Evolutionary conservation across 2,888 invertebrate species (phyloP), one percentile per base, ranked within the genome.

Genomic region (Dendrolimus houi): DNA sequence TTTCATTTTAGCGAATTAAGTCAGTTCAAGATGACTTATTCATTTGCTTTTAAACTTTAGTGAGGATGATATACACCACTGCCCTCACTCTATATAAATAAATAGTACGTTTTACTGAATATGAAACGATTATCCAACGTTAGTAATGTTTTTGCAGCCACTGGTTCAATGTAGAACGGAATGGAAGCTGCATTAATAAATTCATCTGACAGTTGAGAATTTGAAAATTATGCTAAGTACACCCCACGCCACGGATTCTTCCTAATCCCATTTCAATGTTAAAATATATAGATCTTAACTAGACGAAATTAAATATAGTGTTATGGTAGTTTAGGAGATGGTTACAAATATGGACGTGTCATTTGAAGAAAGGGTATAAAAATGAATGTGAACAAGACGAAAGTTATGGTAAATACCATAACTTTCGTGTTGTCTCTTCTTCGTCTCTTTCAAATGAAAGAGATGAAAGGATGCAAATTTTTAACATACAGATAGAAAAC

Each of bases 91-190:
- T 65, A 66, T 72, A 69, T 65, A 71, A 66, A 71, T 74, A 71
- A 75, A 71, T 71, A 66, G 71, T 68, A 68, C 66, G 69, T 69
- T 72, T 71, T 72, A 70, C 71, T 66, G 70, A 69, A 70, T 72
- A 71, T 70, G 67, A 67, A 65, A 69, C 65, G 71, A 64, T 71
- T 68, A 70, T 70, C 65, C 71, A 57, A 56, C 64, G 70, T 29
- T 66, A 67, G 64, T 64, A 67, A 71, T 68, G 71, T 64, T 71
- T 67, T 70, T 66, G 59, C 63, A 65, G 60, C 59, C 54, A 55
- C 56, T 58, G 63, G 29, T 29, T 29, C 29, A 29, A 29, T 29
- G 29, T 29, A 29, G 29, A 29, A 29, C 29, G 29, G 29, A 29
- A 29, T 6, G 29, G 29, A 62, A 63, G 58, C 52, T 59, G 60